Evolutionary conservation across 2,888 invertebrate species (phyloP).

Genomic region (Brachyptera risi): DNA sequence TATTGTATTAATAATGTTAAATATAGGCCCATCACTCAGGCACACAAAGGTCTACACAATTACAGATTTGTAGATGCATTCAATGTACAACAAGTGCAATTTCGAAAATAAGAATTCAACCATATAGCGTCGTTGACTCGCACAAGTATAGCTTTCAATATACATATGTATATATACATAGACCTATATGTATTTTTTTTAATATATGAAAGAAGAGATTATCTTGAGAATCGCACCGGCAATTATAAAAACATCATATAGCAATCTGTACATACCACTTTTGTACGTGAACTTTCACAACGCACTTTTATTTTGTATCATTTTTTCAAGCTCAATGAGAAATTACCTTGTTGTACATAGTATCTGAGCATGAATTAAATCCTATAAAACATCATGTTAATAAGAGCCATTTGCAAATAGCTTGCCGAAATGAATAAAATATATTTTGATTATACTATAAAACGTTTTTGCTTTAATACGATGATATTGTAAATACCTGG

Average conservation of each 20-base stretch:
- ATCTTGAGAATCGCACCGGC: neutral
- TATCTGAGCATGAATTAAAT: too few species aligned
- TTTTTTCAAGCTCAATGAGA: too few species aligned
- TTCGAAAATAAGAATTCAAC: neutral
- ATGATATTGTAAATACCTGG: conserved; percentile 17
- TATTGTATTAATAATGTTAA: too few species aligned
- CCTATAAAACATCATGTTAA: neutral
- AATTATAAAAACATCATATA: neutral
- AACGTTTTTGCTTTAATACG: conserved; percentile 15
- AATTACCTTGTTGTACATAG: too few species aligned
- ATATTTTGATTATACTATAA: too few species aligned
- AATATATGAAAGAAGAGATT: neutral
- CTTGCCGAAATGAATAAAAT: too few species aligned
- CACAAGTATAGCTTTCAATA: neutral
- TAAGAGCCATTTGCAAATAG: too few species aligned
- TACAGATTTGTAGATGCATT: conserved; percentile 19
- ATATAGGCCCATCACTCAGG: neutral
- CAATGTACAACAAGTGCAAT: conserved; percentile 9
- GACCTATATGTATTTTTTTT: too few species aligned
- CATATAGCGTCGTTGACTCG: neutral
- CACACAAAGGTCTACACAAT: neutral
- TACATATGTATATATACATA: too few species aligned
- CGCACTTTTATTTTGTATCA: too few species aligned
- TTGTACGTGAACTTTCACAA: too few species aligned
- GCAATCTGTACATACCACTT: too few species aligned